Evolutionary conservation across 1,140 invertebrate genomes (phyloP).

Genomic region (Gryon sp.): DNA sequence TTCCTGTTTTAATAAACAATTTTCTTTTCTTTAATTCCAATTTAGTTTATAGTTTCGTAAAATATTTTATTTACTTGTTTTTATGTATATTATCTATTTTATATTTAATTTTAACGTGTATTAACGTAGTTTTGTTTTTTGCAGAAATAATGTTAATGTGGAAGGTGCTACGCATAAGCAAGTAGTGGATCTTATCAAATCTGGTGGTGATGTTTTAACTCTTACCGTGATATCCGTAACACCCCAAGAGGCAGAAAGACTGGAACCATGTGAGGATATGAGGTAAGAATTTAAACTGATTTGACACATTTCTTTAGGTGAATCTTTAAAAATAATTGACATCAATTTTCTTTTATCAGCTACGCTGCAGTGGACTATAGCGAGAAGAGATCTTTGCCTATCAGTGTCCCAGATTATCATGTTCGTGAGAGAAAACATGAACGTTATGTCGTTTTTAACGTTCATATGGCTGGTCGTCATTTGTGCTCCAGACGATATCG

Average conservation of each 20-base stretch:
- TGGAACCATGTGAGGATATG: constrained; percentile 77
- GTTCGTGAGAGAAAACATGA: constrained; percentile 89
- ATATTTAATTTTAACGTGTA: too few relatives aligned
- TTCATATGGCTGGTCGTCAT: constrained; percentile 99
- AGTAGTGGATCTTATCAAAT: constrained; percentile 99
- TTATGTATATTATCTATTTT: too few relatives aligned
- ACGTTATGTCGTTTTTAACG: constrained; percentile 97
- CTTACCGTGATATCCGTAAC: constrained; percentile 98
- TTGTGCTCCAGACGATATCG: constrained; percentile 97
- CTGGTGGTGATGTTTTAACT: constrained; percentile 96
- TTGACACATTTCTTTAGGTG: too few relatives aligned
- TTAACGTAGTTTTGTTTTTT: too few relatives aligned
- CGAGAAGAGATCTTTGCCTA: constrained; percentile 97
- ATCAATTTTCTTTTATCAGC: constrained; percentile 73
- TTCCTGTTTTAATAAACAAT: too few relatives aligned
- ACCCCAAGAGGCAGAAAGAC: constrained; percentile 84
- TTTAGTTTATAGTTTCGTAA: too few relatives aligned
- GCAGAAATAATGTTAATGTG: constrained; percentile 97
- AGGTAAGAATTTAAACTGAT: constrained; percentile 65
- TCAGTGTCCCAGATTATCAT: constrained; percentile 98
- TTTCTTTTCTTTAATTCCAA: too few relatives aligned
- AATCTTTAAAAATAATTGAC: constrained; percentile 14
- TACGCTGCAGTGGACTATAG: constrained; percentile 98
- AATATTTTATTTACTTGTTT: too few relatives aligned
- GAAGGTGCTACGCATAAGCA: constrained; percentile 99